These are phyloP conservation scores for Cheiracanthium punctorium DNA, from an alignment of 2,888 invertebrate genomes.

Conservation along the genomic window DNA sequence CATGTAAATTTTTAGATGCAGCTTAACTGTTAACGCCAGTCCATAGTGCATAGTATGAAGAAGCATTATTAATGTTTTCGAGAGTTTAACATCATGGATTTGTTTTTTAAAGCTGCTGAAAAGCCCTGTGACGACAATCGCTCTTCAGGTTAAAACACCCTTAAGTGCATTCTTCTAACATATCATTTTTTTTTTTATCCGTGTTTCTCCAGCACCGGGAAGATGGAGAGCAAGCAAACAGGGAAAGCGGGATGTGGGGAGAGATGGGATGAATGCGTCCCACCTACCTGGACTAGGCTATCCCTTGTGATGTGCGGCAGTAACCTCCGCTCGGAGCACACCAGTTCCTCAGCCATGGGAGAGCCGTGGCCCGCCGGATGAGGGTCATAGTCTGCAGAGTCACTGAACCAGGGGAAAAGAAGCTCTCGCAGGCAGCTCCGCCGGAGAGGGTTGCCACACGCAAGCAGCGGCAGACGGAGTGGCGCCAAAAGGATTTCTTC, in stretches of 20 bases:
- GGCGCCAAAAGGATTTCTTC: not conserved
- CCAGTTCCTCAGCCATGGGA: conserved; percentile 50
- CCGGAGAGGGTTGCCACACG: not conserved
- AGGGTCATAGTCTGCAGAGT: conserved; percentile 57
- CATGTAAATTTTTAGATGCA: too few species aligned
- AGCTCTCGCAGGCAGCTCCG: not conserved
- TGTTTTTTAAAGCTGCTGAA: too few species aligned
- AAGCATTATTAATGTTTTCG: too few species aligned
- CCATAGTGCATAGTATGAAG: too few species aligned
- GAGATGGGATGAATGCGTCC: not conserved
- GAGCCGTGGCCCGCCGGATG: not conserved
- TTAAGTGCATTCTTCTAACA: too few species aligned
- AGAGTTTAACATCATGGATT: too few species aligned
- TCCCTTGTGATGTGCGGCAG: conserved; percentile 57
- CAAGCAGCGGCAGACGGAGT: not conserved
- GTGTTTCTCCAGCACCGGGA: not conserved
- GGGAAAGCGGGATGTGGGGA: not conserved
- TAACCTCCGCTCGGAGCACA: conserved; percentile 49
- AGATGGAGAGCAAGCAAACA: not conserved
- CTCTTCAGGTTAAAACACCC: too few species aligned
- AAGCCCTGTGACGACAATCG: too few species aligned
- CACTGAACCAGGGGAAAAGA: conserved; percentile 41
- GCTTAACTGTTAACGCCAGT: too few species aligned
- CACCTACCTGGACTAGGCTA: conserved; percentile 44
- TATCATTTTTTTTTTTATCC: too few species aligned